Evolutionary conservation across 2,797 vertebrate species (phyloP).

Genomic region (Enteromius viviparus): DNA sequence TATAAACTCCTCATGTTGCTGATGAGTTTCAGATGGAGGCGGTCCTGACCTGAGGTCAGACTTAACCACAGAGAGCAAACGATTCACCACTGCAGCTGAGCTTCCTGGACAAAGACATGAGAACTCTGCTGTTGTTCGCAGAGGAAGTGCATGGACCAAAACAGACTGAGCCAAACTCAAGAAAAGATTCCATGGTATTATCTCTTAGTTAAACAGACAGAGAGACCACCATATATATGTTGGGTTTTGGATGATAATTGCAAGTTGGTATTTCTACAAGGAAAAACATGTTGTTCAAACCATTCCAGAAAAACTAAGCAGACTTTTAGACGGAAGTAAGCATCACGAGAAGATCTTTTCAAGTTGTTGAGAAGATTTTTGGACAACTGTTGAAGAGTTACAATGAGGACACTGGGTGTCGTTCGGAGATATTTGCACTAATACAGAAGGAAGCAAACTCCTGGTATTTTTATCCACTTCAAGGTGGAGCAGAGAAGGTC

Average conservation of each 20-base stretch:
- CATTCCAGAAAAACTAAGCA: neutral
- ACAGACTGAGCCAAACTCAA: conserved; percentile 9
- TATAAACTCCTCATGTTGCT: conserved; percentile 23
- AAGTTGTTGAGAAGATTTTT: conserved; percentile 4
- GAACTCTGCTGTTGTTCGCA: conserved; percentile 58
- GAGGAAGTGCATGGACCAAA: conserved; percentile 59
- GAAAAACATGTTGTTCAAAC: neutral
- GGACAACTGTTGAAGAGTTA: neutral
- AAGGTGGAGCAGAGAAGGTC: neutral
- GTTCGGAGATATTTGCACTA: neutral
- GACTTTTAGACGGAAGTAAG: conserved; percentile 2
- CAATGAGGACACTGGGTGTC: neutral
- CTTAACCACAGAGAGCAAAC: conserved; percentile 34
- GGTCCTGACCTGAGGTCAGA: conserved; percentile 36
- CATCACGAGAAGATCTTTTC: neutral
- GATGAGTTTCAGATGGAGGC: conserved; percentile 16
- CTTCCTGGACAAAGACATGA: conserved; percentile 40
- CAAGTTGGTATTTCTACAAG: neutral
- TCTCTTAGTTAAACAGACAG: conserved; percentile 64
- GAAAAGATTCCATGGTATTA: conserved; percentile 49
- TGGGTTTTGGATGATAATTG: neutral
- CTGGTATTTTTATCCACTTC: neutral
- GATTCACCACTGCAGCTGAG: conserved; percentile 34
- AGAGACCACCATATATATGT: conserved; percentile 61
- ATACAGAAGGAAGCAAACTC: neutral